A percentile compares a stretch with the other conserved stretches of the same genome.
Conservation (phyloP, 2,113 vertebrate species). For the Oryzias melastigma region DNA sequence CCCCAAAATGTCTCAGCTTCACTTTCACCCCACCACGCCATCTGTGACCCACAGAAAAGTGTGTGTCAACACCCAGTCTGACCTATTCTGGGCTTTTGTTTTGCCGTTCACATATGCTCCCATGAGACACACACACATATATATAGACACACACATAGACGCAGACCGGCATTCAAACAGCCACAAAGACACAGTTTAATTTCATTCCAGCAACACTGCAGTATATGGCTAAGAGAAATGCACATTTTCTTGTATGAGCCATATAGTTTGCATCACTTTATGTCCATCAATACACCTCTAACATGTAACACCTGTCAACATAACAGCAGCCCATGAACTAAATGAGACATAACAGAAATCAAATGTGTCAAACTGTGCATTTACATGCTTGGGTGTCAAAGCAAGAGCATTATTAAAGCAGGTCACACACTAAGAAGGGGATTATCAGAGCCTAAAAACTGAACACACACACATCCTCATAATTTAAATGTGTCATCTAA, state of each 20-base stretch:
- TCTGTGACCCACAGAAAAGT: constrained; percentile 69
- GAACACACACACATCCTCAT: constrained; percentile 31
- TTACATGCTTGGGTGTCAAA: constrained; percentile 33
- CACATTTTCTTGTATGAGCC: too few relatives aligned
- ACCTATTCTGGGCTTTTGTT: constrained; percentile 65
- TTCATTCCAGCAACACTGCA: too few relatives aligned
- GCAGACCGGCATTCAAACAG: constrained; percentile 7
- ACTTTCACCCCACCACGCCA: constrained; percentile 51
- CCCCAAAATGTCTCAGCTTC: constrained; percentile 47
- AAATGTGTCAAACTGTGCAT: constrained; percentile 19
- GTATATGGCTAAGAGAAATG: too few relatives aligned
- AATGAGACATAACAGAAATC: constrained; percentile 16
- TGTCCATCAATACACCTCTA: too few relatives aligned
- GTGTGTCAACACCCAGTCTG: constrained; percentile 53
- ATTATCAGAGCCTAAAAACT: constrained; percentile 55
- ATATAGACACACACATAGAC: neutral
- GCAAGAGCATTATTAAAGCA: constrained; percentile 50
- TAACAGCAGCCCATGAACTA: constrained; percentile 19
- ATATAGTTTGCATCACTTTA: too few relatives aligned
- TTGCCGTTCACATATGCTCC: constrained; percentile 38
- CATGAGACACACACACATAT: constrained; percentile 7
- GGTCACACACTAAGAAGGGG: constrained; percentile 62
- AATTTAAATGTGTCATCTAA: constrained; percentile 4
- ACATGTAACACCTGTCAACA: constrained; percentile 26
- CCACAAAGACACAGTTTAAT: neutral